These are phyloP conservation scores for Carettochelys insculpta DNA, from an alignment of 2,113 vertebrate species.

Conservation along the genomic window DNA sequence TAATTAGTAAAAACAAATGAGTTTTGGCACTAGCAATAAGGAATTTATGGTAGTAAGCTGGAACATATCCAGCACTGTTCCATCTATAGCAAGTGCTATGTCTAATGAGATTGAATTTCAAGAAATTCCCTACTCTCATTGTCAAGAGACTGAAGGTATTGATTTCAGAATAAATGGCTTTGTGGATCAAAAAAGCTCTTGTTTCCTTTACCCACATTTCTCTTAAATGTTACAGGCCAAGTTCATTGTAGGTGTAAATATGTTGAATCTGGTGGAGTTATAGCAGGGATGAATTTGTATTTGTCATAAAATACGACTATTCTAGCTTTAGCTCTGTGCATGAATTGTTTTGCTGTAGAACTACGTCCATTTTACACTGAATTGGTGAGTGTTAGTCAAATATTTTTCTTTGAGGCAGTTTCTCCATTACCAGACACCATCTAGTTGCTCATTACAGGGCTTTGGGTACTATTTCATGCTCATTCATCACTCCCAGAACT, in stretches of 20 bases:
- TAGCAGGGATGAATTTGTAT: neutral
- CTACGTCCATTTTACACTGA: neutral
- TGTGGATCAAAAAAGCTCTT: slow-evolving; percentile 40
- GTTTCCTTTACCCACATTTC: slow-evolving; percentile 31
- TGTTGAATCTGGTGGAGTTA: neutral
- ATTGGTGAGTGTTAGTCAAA: neutral
- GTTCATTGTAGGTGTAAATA: neutral
- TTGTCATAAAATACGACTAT: neutral
- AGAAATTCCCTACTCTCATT: slow-evolving; percentile 36
- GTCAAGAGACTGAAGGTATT: slow-evolving; percentile 49
- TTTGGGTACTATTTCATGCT: neutral
- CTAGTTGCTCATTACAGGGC: neutral
- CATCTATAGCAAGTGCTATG: slow-evolving; percentile 26
- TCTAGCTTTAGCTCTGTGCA: neutral
- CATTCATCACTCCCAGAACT: neutral
- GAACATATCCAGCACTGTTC: slow-evolving; percentile 23
- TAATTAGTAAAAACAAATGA: slow-evolving; percentile 7
- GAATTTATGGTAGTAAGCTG: neutral
- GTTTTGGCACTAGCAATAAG: slow-evolving; percentile 22
- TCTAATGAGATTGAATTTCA: slow-evolving; percentile 60
- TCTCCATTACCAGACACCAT: neutral
- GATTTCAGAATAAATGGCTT: slow-evolving; percentile 60
- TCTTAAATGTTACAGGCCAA: neutral
- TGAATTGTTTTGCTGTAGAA: neutral
- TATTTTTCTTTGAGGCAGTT: neutral